These are phyloP conservation scores for Malaclemys terrapin DNA, from an alignment of 2,113 vertebrate species.

Conservation along the genomic window DNA sequence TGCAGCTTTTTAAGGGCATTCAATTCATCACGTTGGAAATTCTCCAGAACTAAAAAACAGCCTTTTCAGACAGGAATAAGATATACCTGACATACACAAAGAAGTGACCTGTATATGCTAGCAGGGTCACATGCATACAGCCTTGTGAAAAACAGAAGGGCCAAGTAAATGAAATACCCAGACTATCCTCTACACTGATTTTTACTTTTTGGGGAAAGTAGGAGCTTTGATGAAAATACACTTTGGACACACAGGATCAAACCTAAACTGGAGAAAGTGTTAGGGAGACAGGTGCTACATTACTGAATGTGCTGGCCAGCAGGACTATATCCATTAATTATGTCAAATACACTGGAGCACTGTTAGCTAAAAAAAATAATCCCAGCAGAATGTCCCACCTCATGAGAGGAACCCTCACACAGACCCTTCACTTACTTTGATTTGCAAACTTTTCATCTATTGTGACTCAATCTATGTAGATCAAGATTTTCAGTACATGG, in stretches of 20 bases:
- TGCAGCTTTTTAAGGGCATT: background rate
- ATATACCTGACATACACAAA: background rate
- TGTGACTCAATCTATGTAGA: background rate
- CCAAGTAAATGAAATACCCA: background rate
- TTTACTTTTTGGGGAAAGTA: background rate
- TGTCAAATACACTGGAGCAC: background rate
- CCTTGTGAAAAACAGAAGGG: background rate
- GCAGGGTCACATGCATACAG: background rate
- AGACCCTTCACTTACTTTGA: background rate
- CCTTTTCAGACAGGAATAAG: background rate
- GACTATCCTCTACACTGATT: background rate
- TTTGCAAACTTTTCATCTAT: background rate
- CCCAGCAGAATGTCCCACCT: background rate
- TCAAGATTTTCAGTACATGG: background rate
- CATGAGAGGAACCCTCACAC: rapidly evolving
- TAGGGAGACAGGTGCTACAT: background rate
- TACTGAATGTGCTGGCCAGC: background rate
- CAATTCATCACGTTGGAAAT: background rate
- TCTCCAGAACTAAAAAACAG: background rate
- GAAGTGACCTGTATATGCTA: background rate
- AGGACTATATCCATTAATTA: background rate
- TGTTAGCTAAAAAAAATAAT: background rate
- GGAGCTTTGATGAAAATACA: background rate
- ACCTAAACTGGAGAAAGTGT: background rate
- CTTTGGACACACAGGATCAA: background rate